Percentiles rank a stretch among this genome's conserved stretches.
These are phyloP conservation scores for Lordiphosa collinella DNA, from an alignment of 1,140 invertebrate genomes.

Conservation along the genomic window DNA sequence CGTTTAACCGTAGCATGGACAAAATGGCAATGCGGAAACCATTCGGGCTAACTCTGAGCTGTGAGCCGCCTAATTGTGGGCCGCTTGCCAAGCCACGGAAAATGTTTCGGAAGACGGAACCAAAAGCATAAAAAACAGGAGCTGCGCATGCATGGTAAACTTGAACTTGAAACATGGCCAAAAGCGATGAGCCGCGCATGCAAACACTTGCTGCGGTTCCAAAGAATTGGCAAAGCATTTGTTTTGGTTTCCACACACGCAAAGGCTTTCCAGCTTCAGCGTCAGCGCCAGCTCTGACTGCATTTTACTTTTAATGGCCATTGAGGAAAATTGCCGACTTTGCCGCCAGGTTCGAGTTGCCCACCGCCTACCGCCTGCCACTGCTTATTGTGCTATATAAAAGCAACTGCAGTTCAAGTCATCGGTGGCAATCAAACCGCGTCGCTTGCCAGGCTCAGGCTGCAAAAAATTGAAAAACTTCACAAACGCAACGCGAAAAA, in stretches of 20 bases:
- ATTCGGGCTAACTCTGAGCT: background rate
- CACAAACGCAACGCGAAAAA: slow-evolving; percentile 1
- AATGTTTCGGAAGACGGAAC: slow-evolving; percentile 65
- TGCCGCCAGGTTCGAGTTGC: background rate
- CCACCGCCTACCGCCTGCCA: background rate
- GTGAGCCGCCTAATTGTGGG: slow-evolving; percentile 45
- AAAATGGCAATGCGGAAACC: slow-evolving; percentile 62
- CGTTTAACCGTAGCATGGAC: slow-evolving; percentile 50
- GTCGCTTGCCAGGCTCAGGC: slow-evolving; percentile 48
- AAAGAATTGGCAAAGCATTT: slow-evolving; percentile 31
- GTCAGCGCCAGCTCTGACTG: slow-evolving; percentile 19
- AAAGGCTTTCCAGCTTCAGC: slow-evolving; percentile 15
- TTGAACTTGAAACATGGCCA: slow-evolving; percentile 64
- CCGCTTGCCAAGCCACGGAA: background rate
- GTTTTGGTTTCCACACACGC: slow-evolving; percentile 22
- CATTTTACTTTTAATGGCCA: slow-evolving; percentile 37
- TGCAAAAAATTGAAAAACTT: slow-evolving; percentile 33
- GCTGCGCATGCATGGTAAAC: slow-evolving; percentile 36
- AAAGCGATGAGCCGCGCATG: slow-evolving; percentile 23
- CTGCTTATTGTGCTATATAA: slow-evolving; percentile 36
- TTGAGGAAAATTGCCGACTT: slow-evolving; percentile 51
- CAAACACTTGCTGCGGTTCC: slow-evolving; percentile 25
- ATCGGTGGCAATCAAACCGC: slow-evolving; percentile 65
- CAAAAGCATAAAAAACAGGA: slow-evolving; percentile 13
- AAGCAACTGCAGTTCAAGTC: slow-evolving; percentile 31